phyloP scores from a whole-genome alignment of 2,113 vertebrate genomes.

The Garra rufa region DNA sequence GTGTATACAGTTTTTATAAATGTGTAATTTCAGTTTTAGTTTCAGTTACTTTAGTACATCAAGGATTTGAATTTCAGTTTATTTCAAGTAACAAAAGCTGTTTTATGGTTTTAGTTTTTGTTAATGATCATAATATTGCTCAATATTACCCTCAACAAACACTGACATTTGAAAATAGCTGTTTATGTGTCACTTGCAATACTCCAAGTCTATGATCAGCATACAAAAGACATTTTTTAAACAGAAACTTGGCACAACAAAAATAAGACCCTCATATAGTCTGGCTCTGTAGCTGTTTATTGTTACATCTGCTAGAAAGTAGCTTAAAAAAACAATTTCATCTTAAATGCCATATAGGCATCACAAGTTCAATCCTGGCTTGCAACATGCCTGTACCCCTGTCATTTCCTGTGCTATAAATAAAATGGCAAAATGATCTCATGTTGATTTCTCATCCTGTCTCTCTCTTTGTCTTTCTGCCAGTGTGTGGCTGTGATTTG shows the following conservation, averaged over 20 bases:
- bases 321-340: background rate
- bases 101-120: background rate
- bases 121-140: background rate
- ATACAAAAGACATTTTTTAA: background rate
- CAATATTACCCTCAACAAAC: background rate
- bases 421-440: background rate
- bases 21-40: background rate
- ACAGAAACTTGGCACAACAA: background rate
- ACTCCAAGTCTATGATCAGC: background rate
- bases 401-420: slow-evolving; percentile 2
- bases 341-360: background rate
- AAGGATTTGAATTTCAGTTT: background rate
- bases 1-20: background rate
- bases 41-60: background rate
- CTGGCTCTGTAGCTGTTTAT: background rate
- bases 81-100: background rate
- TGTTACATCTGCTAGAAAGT: background rate
- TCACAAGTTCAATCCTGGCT: background rate
- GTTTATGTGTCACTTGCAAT: background rate
- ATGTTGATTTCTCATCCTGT: background rate
- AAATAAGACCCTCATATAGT: background rate
- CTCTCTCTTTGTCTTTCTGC: background rate
- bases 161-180: too few species aligned
- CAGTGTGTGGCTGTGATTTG: slow-evolving; percentile 96
- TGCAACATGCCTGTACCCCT: background rate